These are phyloP conservation scores for Oopsacas minuta DNA, from an alignment of 37 sponge, comb jelly and placozoan genomes.

Conservation along the genomic window DNA sequence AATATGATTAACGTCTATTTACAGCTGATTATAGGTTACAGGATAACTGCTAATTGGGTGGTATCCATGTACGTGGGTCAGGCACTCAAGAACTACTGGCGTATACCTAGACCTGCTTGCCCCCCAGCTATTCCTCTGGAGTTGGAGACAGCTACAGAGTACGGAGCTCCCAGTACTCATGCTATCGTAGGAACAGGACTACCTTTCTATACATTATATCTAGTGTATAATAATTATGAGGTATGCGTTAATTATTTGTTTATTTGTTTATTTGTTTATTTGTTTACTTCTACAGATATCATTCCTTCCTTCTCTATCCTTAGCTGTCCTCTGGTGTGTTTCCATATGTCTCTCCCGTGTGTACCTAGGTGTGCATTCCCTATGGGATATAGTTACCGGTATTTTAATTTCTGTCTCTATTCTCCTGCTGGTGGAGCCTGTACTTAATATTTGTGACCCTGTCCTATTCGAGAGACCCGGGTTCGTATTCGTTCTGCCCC, in stretches of 20 bases:
- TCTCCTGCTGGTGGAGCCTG: conserved; percentile 22
- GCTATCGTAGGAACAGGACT: conserved; percentile 58
- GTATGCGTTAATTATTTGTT: too few relatives aligned
- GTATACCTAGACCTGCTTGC: conserved; percentile 46
- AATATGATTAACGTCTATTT: too few relatives aligned
- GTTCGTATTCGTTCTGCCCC: conserved; percentile 9
- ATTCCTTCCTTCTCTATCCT: background rate
- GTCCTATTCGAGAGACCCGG: conserved; percentile 23
- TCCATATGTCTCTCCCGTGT: conserved; percentile 66
- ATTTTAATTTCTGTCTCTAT: conserved; percentile 42
- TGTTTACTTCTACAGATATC: conserved; percentile 23
- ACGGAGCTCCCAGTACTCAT: conserved; percentile 90
- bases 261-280: too few relatives aligned
- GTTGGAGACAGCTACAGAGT: conserved; percentile 49
- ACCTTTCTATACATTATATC: conserved; percentile 49
- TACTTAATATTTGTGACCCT: conserved; percentile 34
- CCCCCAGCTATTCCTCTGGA: conserved; percentile 64
- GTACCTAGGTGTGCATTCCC: conserved; percentile 75
- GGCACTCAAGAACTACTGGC: conserved; percentile 55
- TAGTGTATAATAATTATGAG: conserved; percentile 38
- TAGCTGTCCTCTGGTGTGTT: conserved; percentile 45
- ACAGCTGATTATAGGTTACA: too few relatives aligned
- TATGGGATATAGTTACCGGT: conserved; percentile 44
- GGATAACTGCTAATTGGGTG: conserved; percentile 44
- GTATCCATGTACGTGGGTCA: conserved; percentile 83